Percentiles rank a stretch among this genome's conserved stretches.
Evolutionary conservation across 2,113 vertebrate genomes (phyloP).

Genomic region (Pseudopipra pipra): DNA sequence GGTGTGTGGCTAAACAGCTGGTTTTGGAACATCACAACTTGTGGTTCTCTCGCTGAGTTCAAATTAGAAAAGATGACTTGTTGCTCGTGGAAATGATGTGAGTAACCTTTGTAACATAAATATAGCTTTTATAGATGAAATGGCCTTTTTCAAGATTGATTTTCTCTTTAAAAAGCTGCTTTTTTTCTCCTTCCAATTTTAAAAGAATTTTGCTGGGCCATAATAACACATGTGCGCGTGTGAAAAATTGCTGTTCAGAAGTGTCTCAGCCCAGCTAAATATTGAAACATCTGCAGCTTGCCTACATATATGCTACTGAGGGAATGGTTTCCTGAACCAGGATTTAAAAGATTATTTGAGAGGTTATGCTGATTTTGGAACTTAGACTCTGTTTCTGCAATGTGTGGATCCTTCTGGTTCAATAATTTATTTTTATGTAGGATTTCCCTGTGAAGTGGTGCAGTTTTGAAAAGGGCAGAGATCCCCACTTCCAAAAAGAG

Average conservation of each 20-base stretch:
- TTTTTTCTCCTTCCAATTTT: not conserved
- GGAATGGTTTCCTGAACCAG: not conserved
- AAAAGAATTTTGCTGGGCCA: not conserved
- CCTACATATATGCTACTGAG: not conserved
- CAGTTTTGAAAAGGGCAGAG: not conserved
- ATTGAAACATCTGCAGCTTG: not conserved
- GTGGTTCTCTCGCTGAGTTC: not conserved
- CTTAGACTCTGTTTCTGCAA: not conserved
- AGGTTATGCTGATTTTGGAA: not conserved
- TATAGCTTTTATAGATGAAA: not conserved
- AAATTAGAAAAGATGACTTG: not conserved
- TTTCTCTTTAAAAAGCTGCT: not conserved
- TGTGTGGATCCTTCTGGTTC: not conserved
- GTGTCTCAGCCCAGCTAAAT: not conserved
- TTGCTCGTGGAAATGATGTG: not conserved
- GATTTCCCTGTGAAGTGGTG: not conserved
- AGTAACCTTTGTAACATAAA: not conserved
- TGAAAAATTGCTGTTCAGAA: not conserved
- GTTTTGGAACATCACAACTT: not conserved
- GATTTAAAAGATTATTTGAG: not conserved
- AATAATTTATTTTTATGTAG: not conserved
- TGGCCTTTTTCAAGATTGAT: not conserved
- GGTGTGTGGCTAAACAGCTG: not conserved
- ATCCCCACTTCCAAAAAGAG: not conserved
- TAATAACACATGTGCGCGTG: not conserved